A percentile compares a stretch with the other conserved stretches of the same genome.
Evolutionary conservation across 2,113 vertebrate genomes (phyloP).

Genomic region (Rhegmatorhina hoffmannsi): DNA sequence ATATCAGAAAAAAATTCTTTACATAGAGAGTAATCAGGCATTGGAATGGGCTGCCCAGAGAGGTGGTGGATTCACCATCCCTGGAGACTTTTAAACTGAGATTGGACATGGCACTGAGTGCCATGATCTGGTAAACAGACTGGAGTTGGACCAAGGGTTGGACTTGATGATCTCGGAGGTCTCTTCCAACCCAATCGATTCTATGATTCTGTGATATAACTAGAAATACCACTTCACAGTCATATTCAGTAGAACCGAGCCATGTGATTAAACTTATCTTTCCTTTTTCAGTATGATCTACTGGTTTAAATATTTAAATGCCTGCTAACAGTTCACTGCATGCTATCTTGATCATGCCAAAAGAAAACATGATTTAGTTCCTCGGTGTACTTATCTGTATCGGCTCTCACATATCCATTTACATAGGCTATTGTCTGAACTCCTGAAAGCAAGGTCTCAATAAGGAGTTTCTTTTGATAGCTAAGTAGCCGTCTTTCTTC

Average conservation of each 20-base stretch:
- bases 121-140: no score
- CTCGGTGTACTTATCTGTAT: background rate
- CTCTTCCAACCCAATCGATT: no score
- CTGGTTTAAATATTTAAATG: conserved; percentile 4
- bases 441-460: conserved; percentile 21
- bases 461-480: conserved; percentile 10
- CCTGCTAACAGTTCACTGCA: background rate
- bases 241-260: background rate
- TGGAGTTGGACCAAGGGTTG: no score
- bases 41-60: no score
- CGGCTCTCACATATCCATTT: background rate
- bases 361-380: background rate
- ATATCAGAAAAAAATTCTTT: no score
- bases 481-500: background rate
- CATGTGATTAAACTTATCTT: background rate
- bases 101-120: no score
- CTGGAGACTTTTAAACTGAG: no score
- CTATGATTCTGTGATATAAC: background rate
- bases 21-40: no score
- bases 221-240: background rate
- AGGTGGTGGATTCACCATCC: no score
- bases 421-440: background rate
- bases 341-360: background rate
- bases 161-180: no score
- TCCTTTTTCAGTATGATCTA: background rate